phyloP scores from a whole-genome alignment of 2,888 invertebrate species.

The Anoncus sp. region DNA sequence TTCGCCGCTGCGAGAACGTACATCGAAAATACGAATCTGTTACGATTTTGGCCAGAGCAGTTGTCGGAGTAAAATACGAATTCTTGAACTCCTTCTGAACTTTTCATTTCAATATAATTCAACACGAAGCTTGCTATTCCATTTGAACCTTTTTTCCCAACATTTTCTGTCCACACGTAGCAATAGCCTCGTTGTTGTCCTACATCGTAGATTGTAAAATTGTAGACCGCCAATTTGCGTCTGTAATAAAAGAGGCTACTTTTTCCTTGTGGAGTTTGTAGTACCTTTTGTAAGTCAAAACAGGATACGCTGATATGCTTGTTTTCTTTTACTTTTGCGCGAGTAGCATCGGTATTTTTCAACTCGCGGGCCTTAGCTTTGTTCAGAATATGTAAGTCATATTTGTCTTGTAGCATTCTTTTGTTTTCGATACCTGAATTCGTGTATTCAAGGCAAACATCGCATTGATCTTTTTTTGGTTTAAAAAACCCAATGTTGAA shows the following conservation, averaged over 20 bases:
- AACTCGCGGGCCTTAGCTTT: too few species aligned
- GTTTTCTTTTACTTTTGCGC: too few species aligned
- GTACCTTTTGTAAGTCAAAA: constrained; percentile 60
- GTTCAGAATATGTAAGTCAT: too few species aligned
- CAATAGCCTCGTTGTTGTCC: constrained; percentile 61
- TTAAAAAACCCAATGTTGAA: constrained; percentile 57
- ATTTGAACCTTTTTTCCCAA: constrained; percentile 68
- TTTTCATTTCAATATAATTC: constrained; percentile 48
- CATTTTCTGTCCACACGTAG: constrained; percentile 69
- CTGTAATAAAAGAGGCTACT: constrained; percentile 60
- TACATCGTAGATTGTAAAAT: constrained; percentile 30
- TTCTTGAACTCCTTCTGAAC: constrained; percentile 59
- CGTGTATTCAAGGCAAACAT: constrained; percentile 27
- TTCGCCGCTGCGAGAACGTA: constrained; percentile 65
- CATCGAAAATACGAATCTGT: constrained; percentile 68
- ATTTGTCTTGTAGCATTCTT: too few species aligned
- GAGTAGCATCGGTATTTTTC: too few species aligned
- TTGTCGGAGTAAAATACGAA: constrained; percentile 74
- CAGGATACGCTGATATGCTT: constrained; percentile 12
- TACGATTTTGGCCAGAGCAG: constrained; percentile 71
- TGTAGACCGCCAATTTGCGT: constrained; percentile 60
- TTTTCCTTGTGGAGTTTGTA: constrained; percentile 34
- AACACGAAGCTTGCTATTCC: constrained; percentile 67
- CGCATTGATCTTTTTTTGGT: constrained; percentile 73
- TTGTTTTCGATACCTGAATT: too few species aligned